Evolutionary conservation across 2,888 invertebrate genomes (phyloP).

Genomic region (Nephrotoma appendiculata): DNA sequence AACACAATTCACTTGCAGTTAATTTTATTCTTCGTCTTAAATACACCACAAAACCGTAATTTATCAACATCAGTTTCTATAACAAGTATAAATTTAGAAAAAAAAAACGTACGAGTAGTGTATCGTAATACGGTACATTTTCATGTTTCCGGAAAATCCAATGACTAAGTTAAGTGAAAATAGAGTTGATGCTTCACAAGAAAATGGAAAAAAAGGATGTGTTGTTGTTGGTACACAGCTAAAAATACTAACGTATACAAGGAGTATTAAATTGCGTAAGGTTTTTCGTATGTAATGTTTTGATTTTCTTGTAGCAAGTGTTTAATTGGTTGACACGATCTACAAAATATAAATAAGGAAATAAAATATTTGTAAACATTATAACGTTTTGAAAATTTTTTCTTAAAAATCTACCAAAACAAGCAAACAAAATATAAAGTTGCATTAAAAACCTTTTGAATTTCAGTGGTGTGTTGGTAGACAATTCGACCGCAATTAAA

Average conservation of each 20-base stretch:
- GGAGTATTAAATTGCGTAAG: not conserved
- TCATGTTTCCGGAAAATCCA: not conserved
- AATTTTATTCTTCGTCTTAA: not conserved
- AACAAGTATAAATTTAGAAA: not conserved
- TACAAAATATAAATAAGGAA: not conserved
- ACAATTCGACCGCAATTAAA: not conserved
- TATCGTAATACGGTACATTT: not conserved
- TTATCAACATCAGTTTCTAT: not conserved
- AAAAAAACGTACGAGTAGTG: not conserved
- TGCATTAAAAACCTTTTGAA: not conserved
- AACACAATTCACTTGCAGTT: not conserved
- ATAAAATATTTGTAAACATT: not conserved
- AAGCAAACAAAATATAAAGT: not conserved
- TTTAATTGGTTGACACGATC: not conserved
- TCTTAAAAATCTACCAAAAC: not conserved
- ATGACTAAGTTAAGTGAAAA: not conserved
- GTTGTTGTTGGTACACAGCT: not conserved
- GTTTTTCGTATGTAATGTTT: not conserved
- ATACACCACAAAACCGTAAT: not conserved
- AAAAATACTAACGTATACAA: not conserved
- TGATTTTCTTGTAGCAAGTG: not conserved
- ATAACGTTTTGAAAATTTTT: not conserved
- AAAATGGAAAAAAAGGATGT: not conserved
- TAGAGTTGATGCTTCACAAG: not conserved
- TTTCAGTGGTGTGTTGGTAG: not conserved